Evolutionary conservation across 2,888 invertebrate genomes (phyloP), one percentile per base, ranked within the genome.

Genomic region (Glyphotaelius pellucidus): DNA sequence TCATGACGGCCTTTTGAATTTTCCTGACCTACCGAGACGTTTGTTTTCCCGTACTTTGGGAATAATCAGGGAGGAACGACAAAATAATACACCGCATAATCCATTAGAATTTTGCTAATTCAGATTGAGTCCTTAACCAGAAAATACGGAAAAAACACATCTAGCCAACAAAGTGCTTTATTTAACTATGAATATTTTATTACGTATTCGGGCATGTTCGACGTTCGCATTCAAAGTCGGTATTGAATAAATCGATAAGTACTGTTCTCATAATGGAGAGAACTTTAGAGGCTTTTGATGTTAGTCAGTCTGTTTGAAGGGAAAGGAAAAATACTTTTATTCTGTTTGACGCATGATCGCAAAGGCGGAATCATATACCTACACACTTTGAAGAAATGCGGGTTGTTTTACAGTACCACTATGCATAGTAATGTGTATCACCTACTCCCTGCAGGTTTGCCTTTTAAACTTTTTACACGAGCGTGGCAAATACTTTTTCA

Each of bases 41-140:
- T n/a, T 67, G 25, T 67, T 67, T 67, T n/a, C 9, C 9, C 67
- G 67, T 67, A 67, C 25, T n/a, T n/a, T 67, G 67, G 67, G 25
- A 9, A 67, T 67, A 67, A 67, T 67, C 67, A 67, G 67, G 25
- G 67, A 67, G 67, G 67, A 91, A 90, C 86, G 89, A 91, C 80
- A 91, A 80, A 90, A 91, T 90, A 90, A 90, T 84, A 91, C 19
- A 42, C 35, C 67, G 32, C 90, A 89, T 91, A 83, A 84, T 91
- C 83, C 89, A 84, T 91, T 31, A 79, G 15, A 30, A 80, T 85
- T 85, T 83, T 84, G 32, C 79, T 79, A 31, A 85, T 90, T 90
- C 90, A 85, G 79, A 67, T 42, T 52, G 84, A 47, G 83, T 83
- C 14, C 31, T 83, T 32, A 32, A 42, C 81, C 35, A 42, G 80